These are phyloP conservation scores for Erebia epiphron DNA, from an alignment of 2,888 invertebrate species.

Conservation along the genomic window DNA sequence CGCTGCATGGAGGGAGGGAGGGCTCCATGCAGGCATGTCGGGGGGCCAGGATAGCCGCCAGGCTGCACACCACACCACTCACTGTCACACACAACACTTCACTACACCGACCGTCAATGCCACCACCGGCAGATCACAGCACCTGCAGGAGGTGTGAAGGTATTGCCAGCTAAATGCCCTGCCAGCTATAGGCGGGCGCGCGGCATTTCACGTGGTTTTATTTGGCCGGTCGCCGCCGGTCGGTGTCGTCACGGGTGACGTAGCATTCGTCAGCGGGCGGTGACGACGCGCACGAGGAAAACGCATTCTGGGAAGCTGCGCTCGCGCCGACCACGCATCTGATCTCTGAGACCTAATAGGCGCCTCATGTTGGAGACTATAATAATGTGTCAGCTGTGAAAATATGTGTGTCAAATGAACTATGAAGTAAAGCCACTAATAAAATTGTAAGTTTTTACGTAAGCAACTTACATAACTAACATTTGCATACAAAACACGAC, in stretches of 20 bases:
- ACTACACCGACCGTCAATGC: no score
- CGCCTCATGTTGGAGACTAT: neutral
- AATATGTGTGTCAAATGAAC: no score
- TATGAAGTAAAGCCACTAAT: no score
- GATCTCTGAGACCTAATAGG: neutral
- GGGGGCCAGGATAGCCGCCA: constrained; percentile 65
- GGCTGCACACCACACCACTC: constrained; percentile 18
- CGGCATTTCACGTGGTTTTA: constrained; percentile 61
- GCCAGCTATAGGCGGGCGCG: constrained; percentile 66
- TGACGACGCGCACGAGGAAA: constrained; percentile 62
- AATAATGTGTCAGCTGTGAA: no score
- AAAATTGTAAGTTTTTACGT: no score
- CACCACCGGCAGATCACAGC: neutral
- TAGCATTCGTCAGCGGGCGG: constrained; percentile 65
- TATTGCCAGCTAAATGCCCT: constrained; percentile 27
- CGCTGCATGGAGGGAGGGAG: constrained; percentile 49
- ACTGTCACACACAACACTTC: neutral
- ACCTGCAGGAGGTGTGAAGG: neutral
- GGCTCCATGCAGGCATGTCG: constrained; percentile 77
- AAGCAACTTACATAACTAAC: no score
- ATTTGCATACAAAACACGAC: no score
- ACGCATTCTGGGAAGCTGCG: constrained; percentile 76
- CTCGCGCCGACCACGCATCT: constrained; percentile 18
- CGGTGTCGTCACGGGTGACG: constrained; percentile 68
- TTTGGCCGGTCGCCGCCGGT: constrained; percentile 45